Conservation (phyloP, 2,113 vertebrate species). For the Pipa parva region DNA sequence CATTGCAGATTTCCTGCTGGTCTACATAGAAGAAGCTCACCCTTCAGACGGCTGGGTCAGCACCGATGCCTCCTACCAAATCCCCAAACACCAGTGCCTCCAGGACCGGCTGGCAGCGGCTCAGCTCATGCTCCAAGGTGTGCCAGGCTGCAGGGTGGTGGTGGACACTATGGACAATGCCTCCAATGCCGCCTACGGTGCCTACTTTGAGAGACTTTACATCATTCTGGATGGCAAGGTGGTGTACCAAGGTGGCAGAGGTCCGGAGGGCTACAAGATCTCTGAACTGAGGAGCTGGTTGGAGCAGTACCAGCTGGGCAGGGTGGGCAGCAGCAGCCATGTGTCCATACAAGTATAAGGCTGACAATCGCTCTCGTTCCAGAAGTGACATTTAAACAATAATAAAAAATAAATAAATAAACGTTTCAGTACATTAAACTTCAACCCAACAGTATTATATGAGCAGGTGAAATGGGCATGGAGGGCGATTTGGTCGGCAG, state of each 20-base stretch:
- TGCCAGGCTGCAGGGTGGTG: slow-evolving; percentile 79
- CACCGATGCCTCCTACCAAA: slow-evolving; percentile 89
- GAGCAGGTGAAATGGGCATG: no score
- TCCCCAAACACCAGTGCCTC: slow-evolving; percentile 90
- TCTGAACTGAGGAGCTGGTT: slow-evolving; percentile 90
- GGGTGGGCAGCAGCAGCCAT: slow-evolving; percentile 50
- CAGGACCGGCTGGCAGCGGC: slow-evolving; percentile 90
- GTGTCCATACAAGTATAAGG: slow-evolving; percentile 79
- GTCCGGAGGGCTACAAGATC: slow-evolving; percentile 93
- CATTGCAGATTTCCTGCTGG: slow-evolving; percentile 91
- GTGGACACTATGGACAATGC: slow-evolving; percentile 96
- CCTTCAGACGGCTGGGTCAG: slow-evolving; percentile 97
- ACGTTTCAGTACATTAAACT: not conserved
- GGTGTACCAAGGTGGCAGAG: slow-evolving; percentile 91
- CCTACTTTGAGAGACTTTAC: slow-evolving; percentile 96
- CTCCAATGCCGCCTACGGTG: slow-evolving; percentile 95
- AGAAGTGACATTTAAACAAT: not conserved
- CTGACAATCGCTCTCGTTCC: not conserved
- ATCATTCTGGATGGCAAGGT: slow-evolving; percentile 81
- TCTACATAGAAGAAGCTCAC: slow-evolving; percentile 97
- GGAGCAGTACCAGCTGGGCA: slow-evolving; percentile 74
- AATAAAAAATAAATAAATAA: no score
- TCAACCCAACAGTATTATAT: slow-evolving; percentile 19
- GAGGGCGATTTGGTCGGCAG: no score
- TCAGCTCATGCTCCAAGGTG: slow-evolving; percentile 75